phyloP scores from a whole-genome alignment of 1,140 invertebrate genomes.

The Aphis gossypii region DNA sequence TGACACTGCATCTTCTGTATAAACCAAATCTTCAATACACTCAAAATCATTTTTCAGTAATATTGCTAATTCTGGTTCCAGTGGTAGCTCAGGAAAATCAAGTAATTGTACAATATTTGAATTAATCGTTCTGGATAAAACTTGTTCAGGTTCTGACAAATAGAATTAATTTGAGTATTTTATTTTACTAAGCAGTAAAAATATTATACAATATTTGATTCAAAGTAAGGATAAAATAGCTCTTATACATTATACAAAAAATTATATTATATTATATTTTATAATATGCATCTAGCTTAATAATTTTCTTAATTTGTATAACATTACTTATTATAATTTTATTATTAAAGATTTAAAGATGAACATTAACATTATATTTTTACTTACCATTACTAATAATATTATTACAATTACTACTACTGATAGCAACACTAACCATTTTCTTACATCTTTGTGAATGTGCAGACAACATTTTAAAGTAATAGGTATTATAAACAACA shows the following conservation, averaged over 20 bases:
- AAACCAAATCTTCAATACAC: neutral
- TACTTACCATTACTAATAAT: neutral
- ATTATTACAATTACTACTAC: neutral
- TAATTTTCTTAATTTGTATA: no score
- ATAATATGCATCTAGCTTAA: no score
- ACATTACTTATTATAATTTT: no score
- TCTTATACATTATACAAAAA: no score
- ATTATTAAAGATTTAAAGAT: neutral
- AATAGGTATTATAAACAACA: no score
- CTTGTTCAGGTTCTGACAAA: slow-evolving; percentile 9
- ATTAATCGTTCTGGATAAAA: no score
- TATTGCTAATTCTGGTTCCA: slow-evolving; percentile 9
- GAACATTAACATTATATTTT: neutral
- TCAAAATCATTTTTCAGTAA: slow-evolving; percentile 14
- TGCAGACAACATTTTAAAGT: no score
- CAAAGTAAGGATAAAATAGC: no score
- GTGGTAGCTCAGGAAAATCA: no score
- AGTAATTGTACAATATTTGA: no score
- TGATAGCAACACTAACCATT: neutral
- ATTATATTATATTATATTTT: no score
- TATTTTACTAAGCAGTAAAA: slow-evolving; percentile 1
- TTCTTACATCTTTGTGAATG: no score
- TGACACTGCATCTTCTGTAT: neutral
- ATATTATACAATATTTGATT: neutral
- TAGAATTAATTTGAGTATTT: slow-evolving; percentile 12